phyloP scores from a whole-genome alignment of 2,888 invertebrate genomes.

The Carabus problematicus region DNA sequence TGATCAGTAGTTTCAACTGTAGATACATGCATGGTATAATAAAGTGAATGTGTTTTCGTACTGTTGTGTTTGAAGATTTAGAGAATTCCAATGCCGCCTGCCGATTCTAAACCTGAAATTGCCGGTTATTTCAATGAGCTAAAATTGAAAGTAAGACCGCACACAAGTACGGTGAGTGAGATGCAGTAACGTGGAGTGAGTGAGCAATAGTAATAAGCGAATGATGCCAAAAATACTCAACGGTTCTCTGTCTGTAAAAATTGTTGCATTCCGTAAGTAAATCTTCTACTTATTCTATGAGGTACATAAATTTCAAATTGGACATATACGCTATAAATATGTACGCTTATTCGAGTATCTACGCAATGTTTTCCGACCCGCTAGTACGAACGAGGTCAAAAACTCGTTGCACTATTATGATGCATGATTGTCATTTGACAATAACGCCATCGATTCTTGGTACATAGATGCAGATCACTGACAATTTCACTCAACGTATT shows the following conservation, averaged over 20 bases:
- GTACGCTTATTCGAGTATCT: not conserved
- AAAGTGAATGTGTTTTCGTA: no score
- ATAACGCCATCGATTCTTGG: no score
- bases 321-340: conserved; percentile 40
- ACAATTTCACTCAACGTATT: no score
- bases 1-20: no score
- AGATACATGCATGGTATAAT: no score
- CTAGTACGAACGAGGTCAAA: no score
- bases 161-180: conserved; percentile 35
- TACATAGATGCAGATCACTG: no score
- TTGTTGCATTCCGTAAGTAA: conserved; percentile 37
- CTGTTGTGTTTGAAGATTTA: no score
- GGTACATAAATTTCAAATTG: conserved; percentile 41
- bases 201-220: conserved; percentile 35
- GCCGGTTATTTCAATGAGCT: conserved; percentile 33
- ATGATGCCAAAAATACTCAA: conserved; percentile 41
- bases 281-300: conserved; percentile 39
- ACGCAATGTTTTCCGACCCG: no score
- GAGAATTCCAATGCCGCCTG: no score
- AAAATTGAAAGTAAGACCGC: conserved; percentile 39
- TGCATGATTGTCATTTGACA: no score
- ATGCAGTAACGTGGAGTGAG: conserved; percentile 1
- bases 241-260: conserved; percentile 42
- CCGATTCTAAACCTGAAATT: conserved; percentile 8
- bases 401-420: no score